phyloP scores from a whole-genome alignment of 2,113 vertebrate genomes.

The Saccopteryx bilineata region DNA sequence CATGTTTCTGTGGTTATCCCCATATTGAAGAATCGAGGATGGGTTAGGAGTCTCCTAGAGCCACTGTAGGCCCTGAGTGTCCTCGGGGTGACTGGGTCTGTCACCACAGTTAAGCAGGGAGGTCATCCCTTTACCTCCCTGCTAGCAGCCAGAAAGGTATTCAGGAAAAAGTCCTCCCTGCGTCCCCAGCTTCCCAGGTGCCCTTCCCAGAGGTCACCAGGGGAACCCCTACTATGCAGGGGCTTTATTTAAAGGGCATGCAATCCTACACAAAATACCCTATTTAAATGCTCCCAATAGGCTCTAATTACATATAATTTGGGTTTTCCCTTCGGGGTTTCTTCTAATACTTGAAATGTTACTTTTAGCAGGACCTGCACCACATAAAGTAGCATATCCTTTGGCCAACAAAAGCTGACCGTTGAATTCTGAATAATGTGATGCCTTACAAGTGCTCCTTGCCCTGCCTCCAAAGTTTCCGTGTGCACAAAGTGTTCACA shows the following conservation, averaged over 20 bases:
- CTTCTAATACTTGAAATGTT: not conserved
- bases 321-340: not conserved
- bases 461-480: not conserved
- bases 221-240: accelerated
- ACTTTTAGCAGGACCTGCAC: not conserved
- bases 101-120: not conserved
- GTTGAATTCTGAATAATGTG: not conserved
- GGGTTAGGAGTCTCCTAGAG: not conserved
- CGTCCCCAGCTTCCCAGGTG: not conserved
- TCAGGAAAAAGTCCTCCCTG: not conserved
- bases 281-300: not conserved
- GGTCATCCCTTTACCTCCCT: accelerated
- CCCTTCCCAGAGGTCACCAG: not conserved
- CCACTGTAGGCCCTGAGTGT: not conserved
- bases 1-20: not conserved
- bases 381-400: not conserved
- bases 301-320: not conserved
- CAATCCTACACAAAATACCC: accelerated
- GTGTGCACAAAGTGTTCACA: accelerated
- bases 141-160: not conserved
- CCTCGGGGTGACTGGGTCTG: not conserved
- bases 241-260: not conserved
- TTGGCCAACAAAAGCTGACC: not conserved
- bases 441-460: accelerated
- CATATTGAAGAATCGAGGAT: not conserved